Base-by-base conservation (phyloP, 2,797 vertebrate genomes). In the Syngnathus acus region DNA sequence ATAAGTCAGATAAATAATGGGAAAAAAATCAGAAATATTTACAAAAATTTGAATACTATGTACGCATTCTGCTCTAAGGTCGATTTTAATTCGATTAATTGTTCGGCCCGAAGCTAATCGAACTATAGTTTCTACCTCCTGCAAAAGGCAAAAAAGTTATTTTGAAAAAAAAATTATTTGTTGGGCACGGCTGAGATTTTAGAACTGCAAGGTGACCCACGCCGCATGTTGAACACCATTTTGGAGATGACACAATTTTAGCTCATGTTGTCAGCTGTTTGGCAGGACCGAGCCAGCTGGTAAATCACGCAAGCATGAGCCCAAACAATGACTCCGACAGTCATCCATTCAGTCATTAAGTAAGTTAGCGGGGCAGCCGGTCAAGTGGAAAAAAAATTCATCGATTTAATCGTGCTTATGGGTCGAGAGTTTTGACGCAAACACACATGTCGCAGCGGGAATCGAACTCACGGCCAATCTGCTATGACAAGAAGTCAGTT, bases 251-350 rank as follows among this genome's bases (percentile, higher is more conserved):
- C 37, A 39, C n/a, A 3, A 3, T 60, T 26, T 40, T n/a, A 60
- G 4, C 17, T 60, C 17, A 40, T 60, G 58, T 13, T 54, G 40
- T 76, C 81, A 81, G 77, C 79, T 78, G 76, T 65, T 74, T 51
- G 47, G 58, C 57, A 5, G 58, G 39, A 53, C 70, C 19, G 0
- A 48, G 61, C 64, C 75, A 77, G 76, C 66, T 76, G 78, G 62
- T 70, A 64, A 11, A 23, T n/a, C 42, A 19, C 67, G 61, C 69
- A 71, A 78, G 76, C 77, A 68, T 68, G 71, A 71, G 72, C 66
- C 77, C 45, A 72, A 76, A 81, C 77, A 80, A 63, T 72, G 74
- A 80, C 51, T 69, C 78, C 78, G 77, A 81, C 69, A 74, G 72
- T 23, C 69, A 66, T 65, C 66, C 2, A 40, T 62, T 78, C 64